These are phyloP conservation scores for Porites divaricata DNA, from an alignment of 92 coral and sea anemone genomes.

Conservation along the genomic window DNA sequence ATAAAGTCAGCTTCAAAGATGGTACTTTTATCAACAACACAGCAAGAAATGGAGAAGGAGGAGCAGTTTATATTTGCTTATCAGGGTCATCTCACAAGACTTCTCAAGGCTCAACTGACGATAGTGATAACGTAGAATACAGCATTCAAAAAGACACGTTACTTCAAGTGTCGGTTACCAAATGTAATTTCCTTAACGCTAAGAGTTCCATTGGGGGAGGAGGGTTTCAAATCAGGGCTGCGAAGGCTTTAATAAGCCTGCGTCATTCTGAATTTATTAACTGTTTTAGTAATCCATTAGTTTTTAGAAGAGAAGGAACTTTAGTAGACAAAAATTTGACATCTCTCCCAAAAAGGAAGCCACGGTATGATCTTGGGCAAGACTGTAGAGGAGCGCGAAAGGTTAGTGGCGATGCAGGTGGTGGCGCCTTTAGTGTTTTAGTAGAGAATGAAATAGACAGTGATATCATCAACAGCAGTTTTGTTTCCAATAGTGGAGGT, in stretches of 20 bases:
- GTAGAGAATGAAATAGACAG: background rate
- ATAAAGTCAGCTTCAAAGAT: background rate
- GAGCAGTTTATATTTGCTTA: background rate
- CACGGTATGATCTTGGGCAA: conserved; percentile 1
- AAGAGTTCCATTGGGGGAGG: background rate
- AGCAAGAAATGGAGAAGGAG: background rate
- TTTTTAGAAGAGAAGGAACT: background rate
- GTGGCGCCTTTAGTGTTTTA: background rate
- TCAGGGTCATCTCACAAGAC: background rate
- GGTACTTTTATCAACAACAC: background rate
- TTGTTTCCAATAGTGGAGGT: conserved; percentile 3
- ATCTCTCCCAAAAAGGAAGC: background rate
- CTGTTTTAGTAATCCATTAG: background rate
- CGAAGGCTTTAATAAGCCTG: background rate
- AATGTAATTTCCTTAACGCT: conserved; percentile 7
- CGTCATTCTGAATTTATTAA: background rate
- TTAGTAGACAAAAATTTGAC: background rate
- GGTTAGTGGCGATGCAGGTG: conserved; percentile 2
- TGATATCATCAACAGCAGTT: background rate
- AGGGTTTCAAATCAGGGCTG: background rate
- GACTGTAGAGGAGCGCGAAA: background rate
- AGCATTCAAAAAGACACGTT: background rate
- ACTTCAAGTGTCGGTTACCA: background rate
- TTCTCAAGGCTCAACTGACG: conserved; percentile 11
- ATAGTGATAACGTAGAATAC: background rate